Evolutionary conservation across 2,113 vertebrate species (phyloP), one percentile per base, ranked within the genome.

Genomic region (Ctenodactylus gundi): DNA sequence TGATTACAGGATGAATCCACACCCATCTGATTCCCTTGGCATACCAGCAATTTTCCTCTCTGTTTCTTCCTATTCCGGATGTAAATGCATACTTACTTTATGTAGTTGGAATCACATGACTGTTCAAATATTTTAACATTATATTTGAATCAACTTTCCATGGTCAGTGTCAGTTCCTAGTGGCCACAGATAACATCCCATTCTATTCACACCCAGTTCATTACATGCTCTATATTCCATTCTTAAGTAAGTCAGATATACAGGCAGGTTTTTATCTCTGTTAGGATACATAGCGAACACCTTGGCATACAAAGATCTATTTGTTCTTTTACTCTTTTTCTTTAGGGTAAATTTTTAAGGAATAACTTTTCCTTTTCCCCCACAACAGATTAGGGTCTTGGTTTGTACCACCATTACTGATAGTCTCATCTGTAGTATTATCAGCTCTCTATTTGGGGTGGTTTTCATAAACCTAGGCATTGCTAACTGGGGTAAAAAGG

Each of bases 281-380:
- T 91, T 85, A 46, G 65, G 62, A 41, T 73, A 18, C 41, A 91
- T 41, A 84, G 67, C 31, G 27, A 60, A 15, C 82, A 72, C 75
- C 27, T 93, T 95, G 67, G 51, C 36, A 64, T 83, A 64, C 57
- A 91, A 92, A 90, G 17, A 34, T 62, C 41, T 78, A 78, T 57
- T 64, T 88, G 46, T 53, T 88, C 58, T 39, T n/a, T 68, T 29
- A 62, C 31, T 82, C 44, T 77, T 62, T 46, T 75, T 67, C 46
- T 82, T 78, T 85, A 88, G 72, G 62, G 86, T 34, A 73, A 41
- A 68, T 78, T 88, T 70, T 72, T 31, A 72, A 68, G 75, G 41
- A 44, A 36, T 64, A 29, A 20, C 39, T 94, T 88, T 90, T 53
- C 68, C 44, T 90, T 81, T 75, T 72, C 62, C 86, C 49, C 20